Conservation (phyloP, 2,113 vertebrate species). For the Leucosticte australis region DNA sequence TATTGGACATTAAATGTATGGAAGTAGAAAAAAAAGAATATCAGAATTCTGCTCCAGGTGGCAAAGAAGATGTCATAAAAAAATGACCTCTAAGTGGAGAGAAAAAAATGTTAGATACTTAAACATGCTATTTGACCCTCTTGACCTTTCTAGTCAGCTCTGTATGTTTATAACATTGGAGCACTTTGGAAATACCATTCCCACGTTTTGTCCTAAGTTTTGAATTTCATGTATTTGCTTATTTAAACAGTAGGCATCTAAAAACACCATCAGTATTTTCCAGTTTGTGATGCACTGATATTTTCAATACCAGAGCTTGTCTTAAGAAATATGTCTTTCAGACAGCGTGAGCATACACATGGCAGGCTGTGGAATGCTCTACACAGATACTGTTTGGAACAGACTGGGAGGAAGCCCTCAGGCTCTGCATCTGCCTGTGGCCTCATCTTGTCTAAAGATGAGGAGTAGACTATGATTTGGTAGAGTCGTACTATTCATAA, state of each 20-base stretch:
- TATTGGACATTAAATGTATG: neutral
- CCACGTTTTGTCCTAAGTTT: neutral
- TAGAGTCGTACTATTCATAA: neutral
- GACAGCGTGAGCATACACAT: neutral
- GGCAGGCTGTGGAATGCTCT: neutral
- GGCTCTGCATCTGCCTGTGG: neutral
- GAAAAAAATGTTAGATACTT: neutral
- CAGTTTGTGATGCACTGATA: accelerated
- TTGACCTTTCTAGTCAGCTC: neutral
- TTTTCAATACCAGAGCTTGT: neutral
- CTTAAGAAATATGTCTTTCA: neutral
- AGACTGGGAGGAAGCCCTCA: neutral
- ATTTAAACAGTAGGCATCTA: neutral
- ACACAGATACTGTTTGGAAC: neutral
- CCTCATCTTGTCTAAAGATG: neutral
- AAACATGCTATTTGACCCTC: neutral
- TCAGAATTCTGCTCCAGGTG: neutral
- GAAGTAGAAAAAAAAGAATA: neutral
- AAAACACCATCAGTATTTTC: neutral
- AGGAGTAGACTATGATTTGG: neutral
- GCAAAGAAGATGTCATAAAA: neutral
- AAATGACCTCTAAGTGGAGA: neutral
- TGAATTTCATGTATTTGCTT: neutral
- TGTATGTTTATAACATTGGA: neutral
- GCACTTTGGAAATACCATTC: neutral